Evolutionary conservation across 37 sponge, comb jelly and placozoan species (phyloP), one percentile per base, ranked within the genome.

Genomic region (Halichondria panicea): DNA sequence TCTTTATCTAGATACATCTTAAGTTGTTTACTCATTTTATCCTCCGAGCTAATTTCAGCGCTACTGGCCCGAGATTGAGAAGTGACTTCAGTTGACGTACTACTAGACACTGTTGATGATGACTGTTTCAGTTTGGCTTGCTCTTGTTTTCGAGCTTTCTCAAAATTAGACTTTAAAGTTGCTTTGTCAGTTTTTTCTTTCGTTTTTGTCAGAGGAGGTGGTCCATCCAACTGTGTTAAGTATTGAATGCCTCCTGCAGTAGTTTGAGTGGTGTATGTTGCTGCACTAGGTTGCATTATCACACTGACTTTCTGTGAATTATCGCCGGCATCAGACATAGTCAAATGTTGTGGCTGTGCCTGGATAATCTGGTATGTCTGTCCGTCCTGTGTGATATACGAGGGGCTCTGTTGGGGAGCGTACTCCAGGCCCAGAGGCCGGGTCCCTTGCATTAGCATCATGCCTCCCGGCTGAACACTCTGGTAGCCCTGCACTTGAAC

Each of bases 171-270:
- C 13, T 39, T 12, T 71, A 35, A 13, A 15, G 11, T 24, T 21
- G 4, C 55, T 31, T 27, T 19, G 71, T 6, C 19, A 6, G 25
- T 6, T 25, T 71, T 39, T 52, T 12, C 19, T 25, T 9, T n/a
- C n/a, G 15, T 55, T 37, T 66, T 46, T 36, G 13, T 45, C 1
- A 1, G 12, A 8, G 41, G 65, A n/a, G 65, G 70, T 15, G 78
- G 79, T 0, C 86, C 86, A 45, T 85, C 86, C 11, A 85, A 38
- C 48, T 85, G 86, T 0, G 78, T 72, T 24, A 85, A 64, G 64
- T 72, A 68, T 44, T 71, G 81, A 25, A 50, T 43, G 15, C 71
- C 50, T 64, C 77, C 62, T 22, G 73, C 40, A 32, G 68, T 69
- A 72, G 58, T 27, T 19, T 45, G 38, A 24, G 37, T 39, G 6